Evolutionary conservation across 1,140 invertebrate genomes (phyloP), one percentile per base, ranked within the genome.

Genomic region (Drosophila baimaii): DNA sequence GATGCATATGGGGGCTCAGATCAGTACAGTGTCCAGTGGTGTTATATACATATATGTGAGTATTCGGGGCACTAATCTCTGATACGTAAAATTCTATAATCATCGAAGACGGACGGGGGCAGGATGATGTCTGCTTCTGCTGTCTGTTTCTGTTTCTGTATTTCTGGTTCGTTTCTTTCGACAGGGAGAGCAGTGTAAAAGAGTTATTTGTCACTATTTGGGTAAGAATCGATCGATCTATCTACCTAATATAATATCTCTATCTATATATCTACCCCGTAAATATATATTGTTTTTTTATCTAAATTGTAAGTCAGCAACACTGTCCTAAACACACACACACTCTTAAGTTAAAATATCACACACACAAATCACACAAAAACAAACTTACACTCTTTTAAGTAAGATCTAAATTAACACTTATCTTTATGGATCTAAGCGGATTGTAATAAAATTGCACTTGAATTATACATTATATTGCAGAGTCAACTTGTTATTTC

Each of bases 381-480:
- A 7, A 47, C 12, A 66, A 37, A 76, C 37, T 55, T 27, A 21
- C 51, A 6, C 17, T 33, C 31, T 54, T 35, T 51, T 27, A 64
- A 70, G 68, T 46, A 65, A 82, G 64, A 57, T 69, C 62, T 43
- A 77, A 66, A 71, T 49, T 71, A 49, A 49, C 27, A 69, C 49
- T 79, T 59, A 82, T 25, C 51, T 62, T 73, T 65, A 76, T 75
- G 55, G 23, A 74, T 52, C 49, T 88, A 86, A 86, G 83, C 73
- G 51, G 51, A 68, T 63, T 86, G 79, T 86, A 88, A 82, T 70
- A 71, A 88, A 86, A 88, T 71, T 88, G 61, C 69, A 79, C 75
- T 75, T 75, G 61, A 75, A 75, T 44, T 64, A 51, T 56, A 57
- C 10, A 75, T 44, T 64, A 51, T 56, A 57, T 15, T 17, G 13